Base-by-base conservation (phyloP, 2,888 invertebrate species). In the Pocota personata region DNA sequence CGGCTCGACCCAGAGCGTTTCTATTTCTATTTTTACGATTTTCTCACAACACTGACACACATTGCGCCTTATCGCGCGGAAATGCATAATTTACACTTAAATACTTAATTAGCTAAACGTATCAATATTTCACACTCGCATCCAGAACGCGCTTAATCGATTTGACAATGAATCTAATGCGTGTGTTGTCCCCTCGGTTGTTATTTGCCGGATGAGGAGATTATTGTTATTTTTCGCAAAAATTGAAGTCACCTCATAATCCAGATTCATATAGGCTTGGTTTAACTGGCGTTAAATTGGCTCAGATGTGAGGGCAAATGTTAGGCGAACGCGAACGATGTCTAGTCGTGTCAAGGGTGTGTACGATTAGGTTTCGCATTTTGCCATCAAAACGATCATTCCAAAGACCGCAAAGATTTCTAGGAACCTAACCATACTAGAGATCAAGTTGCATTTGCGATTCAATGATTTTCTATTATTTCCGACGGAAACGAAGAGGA, bases 111-210 rank as follows among this genome's bases (percentile, higher is more conserved):
- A 60, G 73, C 58, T 48, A 48, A 73, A 8, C 66, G 50, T 60
- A 62, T 80, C 67, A 52, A 60, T 67, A 67, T 60, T 75, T 67
- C 75, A 60, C 35, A 58, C 79, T 32, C 64, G 14, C 37, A 37
- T 35, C 30, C n/a, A 16, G 62, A n/a, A 10, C 30, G 12, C 30
- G 12, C 14, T 60, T 67, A 82, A 76, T 76, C 62, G 32, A 82
- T 82, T 82, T 82, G 82, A 30, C 69, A 82, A 82, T 82, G 82
- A 82, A 55, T 62, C 46, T 30, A 69, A 64, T 52, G 60, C 50
- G 16, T 50, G 66, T 35, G 16, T 19, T 30, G 16, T 27, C 32
- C 35, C 27, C 19, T 14, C 8, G 4, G 27, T 4, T 71, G 35
- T 7, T 62, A 12, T 4, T 7, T 14, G 6, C 40, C 6, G 64